Evolutionary conservation across 2,797 vertebrate genomes (phyloP), one percentile per base, ranked within the genome.

Genomic region (Rhabdomys pumilio): DNA sequence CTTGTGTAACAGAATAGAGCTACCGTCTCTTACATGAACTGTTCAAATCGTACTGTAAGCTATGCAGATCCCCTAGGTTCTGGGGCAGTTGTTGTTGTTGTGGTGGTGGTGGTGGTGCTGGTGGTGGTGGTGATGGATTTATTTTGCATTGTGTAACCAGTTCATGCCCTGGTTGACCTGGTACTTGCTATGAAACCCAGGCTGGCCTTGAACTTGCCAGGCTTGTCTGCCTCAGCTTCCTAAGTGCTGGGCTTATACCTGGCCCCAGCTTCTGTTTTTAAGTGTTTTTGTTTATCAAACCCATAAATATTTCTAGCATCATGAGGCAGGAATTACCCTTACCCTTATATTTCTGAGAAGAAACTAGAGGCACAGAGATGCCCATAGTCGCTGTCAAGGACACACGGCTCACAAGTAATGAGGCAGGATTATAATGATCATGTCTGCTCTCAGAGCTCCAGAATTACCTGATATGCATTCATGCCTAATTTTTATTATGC

Each of bases 281-380:
- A 89, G 38, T 63, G 80, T 29, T 79, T 77, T 93, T 34, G 20
- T 29, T 31, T 79, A 83, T 92, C 22, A 96, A 34, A 69, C 55
- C 50, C 72, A 73, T 63, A 22, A 83, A 67, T 92, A 7, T 6
- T 55, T 83, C 44, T 26, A 95, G 26, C 59, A 76, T 38, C 17
- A 69, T 38, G 14, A 88, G 50, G 17, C 41, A 91, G 77, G 11
- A 82, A 89, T 38, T 87, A 34, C 77, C 63, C 72, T 80, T 88
- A 77, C 72, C 26, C 22, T 63, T 34, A 76, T 88, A 69, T 92
- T 86, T 84, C 53, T 93, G 72, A 75, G 87, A 91, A 95, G 73
- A 34, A 83, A 75, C 24, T 8, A 47, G 29, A 53, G 41, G 29
- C 79, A 69, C 65, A 50, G 61, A 93, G 38, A 94, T 19, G 41